Percentiles rank a stretch among this genome's conserved stretches.
phyloP scores from a whole-genome alignment of 2,113 vertebrate genomes.

The Stegostoma tigrinum region DNA sequence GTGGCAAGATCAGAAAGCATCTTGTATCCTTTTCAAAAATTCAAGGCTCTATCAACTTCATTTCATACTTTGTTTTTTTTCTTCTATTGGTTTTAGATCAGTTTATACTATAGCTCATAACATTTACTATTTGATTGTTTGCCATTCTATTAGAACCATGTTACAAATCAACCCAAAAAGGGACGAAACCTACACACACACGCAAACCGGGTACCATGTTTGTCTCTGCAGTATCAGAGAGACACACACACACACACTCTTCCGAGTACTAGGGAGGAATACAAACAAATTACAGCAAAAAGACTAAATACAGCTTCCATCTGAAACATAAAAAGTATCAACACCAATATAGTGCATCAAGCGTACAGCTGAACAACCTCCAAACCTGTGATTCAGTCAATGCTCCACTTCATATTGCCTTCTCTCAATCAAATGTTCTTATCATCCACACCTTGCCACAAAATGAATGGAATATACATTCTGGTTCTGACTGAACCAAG shows the following conservation, averaged over 20 bases:
- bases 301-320: neutral
- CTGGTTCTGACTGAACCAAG: neutral
- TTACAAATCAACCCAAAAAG: neutral
- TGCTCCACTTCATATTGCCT: neutral
- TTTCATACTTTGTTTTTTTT: neutral
- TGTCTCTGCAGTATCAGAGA: neutral
- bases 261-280: neutral
- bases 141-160: neutral
- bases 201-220: neutral
- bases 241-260: neutral
- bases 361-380: neutral
- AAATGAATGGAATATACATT: neutral
- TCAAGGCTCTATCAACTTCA: neutral
- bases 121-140: neutral
- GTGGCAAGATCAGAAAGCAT: neutral
- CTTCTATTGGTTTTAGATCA: neutral
- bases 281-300: neutral
- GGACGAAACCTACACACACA: neutral
- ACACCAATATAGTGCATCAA: neutral
- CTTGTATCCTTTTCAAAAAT: neutral
- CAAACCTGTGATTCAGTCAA: neutral
- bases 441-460: neutral
- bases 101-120: neutral
- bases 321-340: neutral
- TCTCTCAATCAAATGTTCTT: neutral